Evolutionary conservation across 2,888 invertebrate genomes (phyloP).

Genomic region (Mesodorylaimus sp.): DNA sequence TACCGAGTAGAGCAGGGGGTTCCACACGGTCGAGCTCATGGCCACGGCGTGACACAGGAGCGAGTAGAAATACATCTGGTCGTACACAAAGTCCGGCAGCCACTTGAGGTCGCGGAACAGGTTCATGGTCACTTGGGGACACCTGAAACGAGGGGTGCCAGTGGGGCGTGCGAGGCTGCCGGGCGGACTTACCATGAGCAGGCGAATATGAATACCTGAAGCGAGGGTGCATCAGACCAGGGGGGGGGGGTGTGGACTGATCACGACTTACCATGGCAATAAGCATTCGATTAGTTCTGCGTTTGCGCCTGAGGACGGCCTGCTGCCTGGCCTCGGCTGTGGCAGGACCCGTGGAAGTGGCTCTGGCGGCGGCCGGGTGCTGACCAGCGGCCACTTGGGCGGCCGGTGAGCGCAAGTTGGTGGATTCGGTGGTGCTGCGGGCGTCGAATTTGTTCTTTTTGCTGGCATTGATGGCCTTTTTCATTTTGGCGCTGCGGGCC

Average conservation of each 20-base stretch:
- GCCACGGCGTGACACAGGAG: conserved; percentile 7
- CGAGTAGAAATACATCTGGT: conserved; percentile 9
- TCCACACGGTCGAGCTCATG: conserved; percentile 11
- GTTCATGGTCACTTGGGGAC: conserved; percentile 8
- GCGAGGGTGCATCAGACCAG: too few species aligned
- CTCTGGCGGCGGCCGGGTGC: background rate
- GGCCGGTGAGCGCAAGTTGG: too few species aligned
- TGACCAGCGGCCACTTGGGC: too few species aligned
- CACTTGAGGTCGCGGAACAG: conserved; percentile 3
- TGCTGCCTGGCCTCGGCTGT: conserved; percentile 43
- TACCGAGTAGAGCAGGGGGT: conserved; percentile 10
- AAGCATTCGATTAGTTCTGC: conserved; percentile 80
- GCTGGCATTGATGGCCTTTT: too few species aligned
- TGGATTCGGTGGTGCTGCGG: too few species aligned
- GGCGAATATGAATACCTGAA: too few species aligned
- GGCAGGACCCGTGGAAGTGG: too few species aligned
- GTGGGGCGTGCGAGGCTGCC: too few species aligned
- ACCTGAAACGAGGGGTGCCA: too few species aligned
- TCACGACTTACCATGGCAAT: conserved; percentile 92
- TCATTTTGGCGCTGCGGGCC: background rate
- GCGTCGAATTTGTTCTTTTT: too few species aligned
- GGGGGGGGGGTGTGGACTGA: too few species aligned
- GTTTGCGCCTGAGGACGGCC: conserved; percentile 65
- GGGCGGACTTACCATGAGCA: too few species aligned
- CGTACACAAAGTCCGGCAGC: background rate